Percentiles rank a stretch among this genome's conserved stretches.
These are phyloP conservation scores for Aldabrachelys gigantea DNA, from an alignment of 2,113 vertebrate species.

Conservation along the genomic window DNA sequence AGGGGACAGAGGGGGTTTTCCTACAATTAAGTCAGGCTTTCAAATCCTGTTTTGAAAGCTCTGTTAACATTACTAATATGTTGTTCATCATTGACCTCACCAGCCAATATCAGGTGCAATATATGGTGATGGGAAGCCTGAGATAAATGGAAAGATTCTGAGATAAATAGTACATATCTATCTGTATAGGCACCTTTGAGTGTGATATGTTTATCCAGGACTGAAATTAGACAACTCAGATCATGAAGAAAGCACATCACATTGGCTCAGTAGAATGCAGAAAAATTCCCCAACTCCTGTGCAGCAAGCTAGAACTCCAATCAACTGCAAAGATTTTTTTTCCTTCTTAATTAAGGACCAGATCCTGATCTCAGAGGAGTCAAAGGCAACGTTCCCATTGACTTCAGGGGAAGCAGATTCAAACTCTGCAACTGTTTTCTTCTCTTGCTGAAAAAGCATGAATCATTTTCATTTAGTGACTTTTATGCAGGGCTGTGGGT, in stretches of 20 bases:
- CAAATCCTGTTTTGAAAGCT: neutral
- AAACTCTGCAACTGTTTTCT: neutral
- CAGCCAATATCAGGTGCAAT: neutral
- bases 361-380: neutral
- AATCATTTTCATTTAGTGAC: neutral
- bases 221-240: neutral
- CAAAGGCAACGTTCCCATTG: neutral
- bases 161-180: neutral
- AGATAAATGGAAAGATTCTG: neutral
- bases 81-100: neutral
- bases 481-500: neutral
- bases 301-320: neutral
- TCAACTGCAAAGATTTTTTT: neutral
- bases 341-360: neutral
- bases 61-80: neutral
- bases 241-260: neutral
- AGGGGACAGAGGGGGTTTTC: neutral
- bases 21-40: neutral
- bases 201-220: neutral
- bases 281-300: neutral
- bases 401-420: neutral
- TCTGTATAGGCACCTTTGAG: neutral
- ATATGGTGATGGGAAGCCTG: neutral
- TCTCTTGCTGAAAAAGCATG: neutral
- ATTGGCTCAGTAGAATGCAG: neutral